Evolutionary conservation across 2,797 vertebrate genomes (phyloP), one percentile per base, ranked within the genome.

Genomic region (Enteromius treurensis): DNA sequence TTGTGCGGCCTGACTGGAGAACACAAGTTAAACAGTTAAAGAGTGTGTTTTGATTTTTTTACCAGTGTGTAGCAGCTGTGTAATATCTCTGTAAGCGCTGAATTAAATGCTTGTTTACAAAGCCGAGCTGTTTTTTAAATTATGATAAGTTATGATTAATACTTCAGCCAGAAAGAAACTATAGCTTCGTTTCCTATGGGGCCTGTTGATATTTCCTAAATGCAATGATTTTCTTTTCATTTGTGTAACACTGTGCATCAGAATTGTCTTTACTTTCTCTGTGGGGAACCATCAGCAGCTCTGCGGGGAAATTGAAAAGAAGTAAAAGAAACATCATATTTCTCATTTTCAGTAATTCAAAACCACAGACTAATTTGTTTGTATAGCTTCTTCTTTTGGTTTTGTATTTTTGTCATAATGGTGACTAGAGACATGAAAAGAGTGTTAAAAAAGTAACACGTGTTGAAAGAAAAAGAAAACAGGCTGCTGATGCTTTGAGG

Each of bases 381-480:
- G 64, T 60, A 77, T 64, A 77, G 53, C 60, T 68, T 80, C 21
- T 62, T 21, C 62, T 42, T 62, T 62, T 40, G 7, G 26, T 80
- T 49, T 60, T 32, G 62, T 34, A 80, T 13, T 53, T 53, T 67
- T 40, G n/a, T 37, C 32, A 62, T 17, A 5, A 62, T 26, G 15
- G 1, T 21, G 7, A 49, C 40, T 83, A 69, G 49, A 85, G 69
- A 49, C 62, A 55, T 80, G 21, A 53, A 76, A 17, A 10, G 42
- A 79, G 47, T 80, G 82, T 76, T 82, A 73, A 74, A 75, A 78
- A 73, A 84, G 69, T 84, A 51, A 65, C 70, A 71, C 40, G 70
- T 45, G 40, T 69, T 64, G 42, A 69, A 81, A 42, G 42, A 70
- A 83, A 82, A 82, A 69, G 71, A 53, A 81, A 83, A 81, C 32